Percentiles rank a stretch among this genome's conserved stretches.
Conservation (phyloP, 2,888 invertebrate species). For the Nymphalis urticae region DNA sequence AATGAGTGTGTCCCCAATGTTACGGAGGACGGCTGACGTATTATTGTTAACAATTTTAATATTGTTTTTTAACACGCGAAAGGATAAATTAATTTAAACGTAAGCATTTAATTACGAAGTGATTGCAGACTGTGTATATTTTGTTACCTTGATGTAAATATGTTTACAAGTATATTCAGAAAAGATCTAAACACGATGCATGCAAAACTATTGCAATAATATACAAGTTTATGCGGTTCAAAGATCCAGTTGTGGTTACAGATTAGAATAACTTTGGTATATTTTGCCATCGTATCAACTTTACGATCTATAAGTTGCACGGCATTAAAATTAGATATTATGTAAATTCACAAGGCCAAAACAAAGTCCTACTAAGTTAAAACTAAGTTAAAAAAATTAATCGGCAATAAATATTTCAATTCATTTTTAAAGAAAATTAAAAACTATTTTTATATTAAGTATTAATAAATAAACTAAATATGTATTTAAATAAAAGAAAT, state of each 20-base stretch:
- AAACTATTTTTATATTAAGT: too few relatives aligned
- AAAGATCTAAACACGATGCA: neutral
- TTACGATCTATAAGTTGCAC: conserved; percentile 5
- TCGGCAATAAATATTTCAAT: too few relatives aligned
- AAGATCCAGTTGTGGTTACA: conserved; percentile 12
- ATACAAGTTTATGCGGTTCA: neutral
- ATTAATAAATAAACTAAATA: too few relatives aligned
- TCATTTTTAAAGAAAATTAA: too few relatives aligned
- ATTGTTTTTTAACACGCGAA: neutral
- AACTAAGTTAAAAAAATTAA: neutral
- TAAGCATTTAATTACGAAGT: neutral
- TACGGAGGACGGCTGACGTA: neutral
- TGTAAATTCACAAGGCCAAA: neutral
- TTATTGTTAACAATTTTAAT: conserved; percentile 6
- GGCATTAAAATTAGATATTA: neutral
- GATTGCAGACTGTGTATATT: too few relatives aligned
- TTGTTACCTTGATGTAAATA: too few relatives aligned
- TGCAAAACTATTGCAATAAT: neutral
- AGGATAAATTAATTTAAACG: neutral
- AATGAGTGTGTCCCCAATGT: conserved; percentile 7
- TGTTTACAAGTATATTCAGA: neutral
- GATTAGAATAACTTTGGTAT: neutral
- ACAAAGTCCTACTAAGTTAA: neutral
- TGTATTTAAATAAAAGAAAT: too few relatives aligned
- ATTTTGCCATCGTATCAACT: conserved; percentile 7